Evolutionary conservation across 2,888 invertebrate species (phyloP), one percentile per base, ranked within the genome.

Genomic region (Tetragnatha montana): DNA sequence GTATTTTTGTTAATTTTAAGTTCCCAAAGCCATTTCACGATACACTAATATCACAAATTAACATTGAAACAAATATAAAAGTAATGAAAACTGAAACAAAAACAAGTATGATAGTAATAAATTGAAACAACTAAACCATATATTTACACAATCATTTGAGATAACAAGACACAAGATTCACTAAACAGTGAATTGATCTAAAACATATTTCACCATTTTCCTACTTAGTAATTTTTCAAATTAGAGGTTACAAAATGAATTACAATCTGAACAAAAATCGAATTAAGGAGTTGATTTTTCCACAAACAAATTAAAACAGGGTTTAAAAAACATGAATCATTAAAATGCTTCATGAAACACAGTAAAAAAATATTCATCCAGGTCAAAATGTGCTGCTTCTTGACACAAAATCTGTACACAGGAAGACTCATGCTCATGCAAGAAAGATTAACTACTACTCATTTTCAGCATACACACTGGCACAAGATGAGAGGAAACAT

Each of bases 351-450:
- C 50, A 47, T 81, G 21, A 71, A 49, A 74, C 50, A 14, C 35
- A 74, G 50, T 82, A 82, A 82, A 82, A 80, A 80, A 82, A 82
- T 70, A 60, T 82, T 22, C 10, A 70, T 50, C 60, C 60, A 60
- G 49, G 60, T 79, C 47, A 47, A 8, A 69, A 35, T 60, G 35
- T 35, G 49, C 51, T 51, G 51, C 82, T 49, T 21, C 50, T 71
- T 51, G 81, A 49, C 71, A 21, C 71, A 49, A 60, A 73, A 74
- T 82, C 60, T 74, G 35, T 74, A 82, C 82, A 82, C 14, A 74
- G 82, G 82, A 82, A 82, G 82, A 82, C 81, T 81, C 35, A 82
- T 71, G 82, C 51, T 60, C 82, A 82, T 82, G 82, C 35, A 82
- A 82, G 82, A 74, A 74, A 73, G 73, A 73, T 78, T 78, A 49